Evolutionary conservation across 2,888 invertebrate genomes (phyloP), one percentile per base, ranked within the genome.

Genomic region (Scaptomyza tumidula): DNA sequence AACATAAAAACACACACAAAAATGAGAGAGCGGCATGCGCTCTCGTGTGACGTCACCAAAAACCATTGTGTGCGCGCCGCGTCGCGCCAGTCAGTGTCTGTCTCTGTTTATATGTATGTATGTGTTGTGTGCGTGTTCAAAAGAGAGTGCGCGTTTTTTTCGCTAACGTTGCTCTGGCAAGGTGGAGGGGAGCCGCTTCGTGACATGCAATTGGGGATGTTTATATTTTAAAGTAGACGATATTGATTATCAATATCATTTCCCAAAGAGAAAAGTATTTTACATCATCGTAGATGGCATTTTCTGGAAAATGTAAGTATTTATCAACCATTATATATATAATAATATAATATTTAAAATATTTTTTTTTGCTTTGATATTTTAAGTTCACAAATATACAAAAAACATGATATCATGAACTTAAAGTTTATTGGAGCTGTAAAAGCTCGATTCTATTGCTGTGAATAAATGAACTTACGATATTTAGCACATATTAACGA

Each of bases 211-310:
- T 52, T 50, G 45, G 67, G 67, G 66, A 57, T 65, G 66, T 58
- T 58, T 54, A 33, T 27, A 14, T 43, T 43, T 57, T 56, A 19
- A 46, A 55, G 14, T 61, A 31, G 41, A 31, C 41, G 52, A 63
- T 63, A 73, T 73, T 56, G 63, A 59, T 68, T 35, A 73, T 68
- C 45, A 73, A 68, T 68, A 72, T 62, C 43, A 45, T 62, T 62
- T 63, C 24, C 29, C 10, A 24, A 44, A 19, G 19, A 19, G 19
- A 19, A 19, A 19, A 19, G 19, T 1, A 1, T 19, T 19, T 19
- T 19, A 19, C 19, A 1, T 19, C 2, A 19, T 19, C 19, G 19
- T 19, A 19, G 19, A 19, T 19, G 2, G 19, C 2, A 19, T 19
- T 19, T 19, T 19, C 19, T 19, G 19, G 19, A 19, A 19, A 19